Percentiles rank a stretch among this genome's conserved stretches.
These are phyloP conservation scores for Brachionus paranguensis DNA, from an alignment of 1,140 invertebrate genomes.

Conservation along the genomic window DNA sequence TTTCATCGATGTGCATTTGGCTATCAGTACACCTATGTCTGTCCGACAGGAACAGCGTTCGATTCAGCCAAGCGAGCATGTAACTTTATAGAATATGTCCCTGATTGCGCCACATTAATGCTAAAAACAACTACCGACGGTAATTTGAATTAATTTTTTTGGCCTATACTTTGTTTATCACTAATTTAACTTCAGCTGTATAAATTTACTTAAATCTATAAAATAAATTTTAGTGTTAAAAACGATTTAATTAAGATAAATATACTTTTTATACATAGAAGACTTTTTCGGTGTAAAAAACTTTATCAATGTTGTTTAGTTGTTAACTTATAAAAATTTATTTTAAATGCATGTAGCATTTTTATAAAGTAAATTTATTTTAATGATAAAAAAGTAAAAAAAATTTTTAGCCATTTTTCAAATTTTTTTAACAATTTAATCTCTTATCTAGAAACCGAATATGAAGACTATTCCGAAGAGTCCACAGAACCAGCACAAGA, in stretches of 20 bases:
- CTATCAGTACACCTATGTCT: conserved; percentile 18
- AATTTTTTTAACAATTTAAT: neutral
- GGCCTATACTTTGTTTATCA: neutral
- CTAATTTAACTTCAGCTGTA: too few relatives aligned
- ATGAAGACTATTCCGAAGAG: neutral
- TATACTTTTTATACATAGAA: too few relatives aligned
- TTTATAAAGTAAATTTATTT: too few relatives aligned
- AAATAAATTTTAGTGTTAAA: too few relatives aligned
- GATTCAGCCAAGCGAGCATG: neutral
- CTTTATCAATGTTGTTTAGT: too few relatives aligned
- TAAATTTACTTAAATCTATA: too few relatives aligned
- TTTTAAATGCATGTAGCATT: too few relatives aligned
- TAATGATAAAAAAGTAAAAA: too few relatives aligned
- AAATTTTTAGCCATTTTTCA: too few relatives aligned
- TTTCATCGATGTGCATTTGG: conserved; percentile 29
- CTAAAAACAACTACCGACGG: neutral
- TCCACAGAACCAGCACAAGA: neutral
- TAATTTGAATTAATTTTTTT: neutral
- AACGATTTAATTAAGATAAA: too few relatives aligned
- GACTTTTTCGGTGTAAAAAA: too few relatives aligned
- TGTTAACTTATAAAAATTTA: too few relatives aligned
- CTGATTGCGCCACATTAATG: neutral
- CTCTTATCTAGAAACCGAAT: neutral
- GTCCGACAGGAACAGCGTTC: neutral
- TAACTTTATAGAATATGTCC: conserved; percentile 1